phyloP scores from a whole-genome alignment of 2,797 vertebrate species.

The Acanthopagrus latus region DNA sequence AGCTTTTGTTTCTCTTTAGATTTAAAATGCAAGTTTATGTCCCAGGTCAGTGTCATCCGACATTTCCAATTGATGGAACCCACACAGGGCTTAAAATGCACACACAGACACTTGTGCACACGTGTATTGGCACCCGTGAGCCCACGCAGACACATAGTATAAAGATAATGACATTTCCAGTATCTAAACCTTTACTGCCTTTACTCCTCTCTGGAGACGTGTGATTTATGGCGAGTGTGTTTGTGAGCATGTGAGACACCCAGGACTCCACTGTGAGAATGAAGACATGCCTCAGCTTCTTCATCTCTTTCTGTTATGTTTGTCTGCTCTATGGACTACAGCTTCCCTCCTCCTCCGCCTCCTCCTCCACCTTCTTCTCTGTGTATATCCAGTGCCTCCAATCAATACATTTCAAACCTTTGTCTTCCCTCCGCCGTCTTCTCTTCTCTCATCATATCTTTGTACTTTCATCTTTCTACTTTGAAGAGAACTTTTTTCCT shows the following conservation, averaged over 20 bases:
- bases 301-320: neutral
- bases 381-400: neutral
- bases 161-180: constrained; percentile 55
- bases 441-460: constrained; percentile 1
- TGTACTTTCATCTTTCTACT: constrained; percentile 3
- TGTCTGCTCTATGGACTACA: constrained; percentile 8
- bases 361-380: too few species aligned
- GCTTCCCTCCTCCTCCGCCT: neutral
- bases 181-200: constrained; percentile 38
- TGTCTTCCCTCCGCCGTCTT: constrained; percentile 4
- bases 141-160: constrained; percentile 14
- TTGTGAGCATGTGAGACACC: constrained; percentile 1
- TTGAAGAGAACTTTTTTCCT: neutral
- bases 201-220: constrained; percentile 18
- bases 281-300: neutral
- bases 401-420: constrained; percentile 9
- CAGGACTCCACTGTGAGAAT: constrained; percentile 11
- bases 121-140: constrained; percentile 22
- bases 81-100: neutral
- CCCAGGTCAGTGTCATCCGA: neutral
- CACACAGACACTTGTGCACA: neutral
- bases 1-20: neutral
- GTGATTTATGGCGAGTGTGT: constrained; percentile 33
- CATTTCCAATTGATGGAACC: neutral
- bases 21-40: neutral